Evolutionary conservation across 2,888 invertebrate species (phyloP), one percentile per base, ranked within the genome.

Genomic region (Flabesymbios commensalis): DNA sequence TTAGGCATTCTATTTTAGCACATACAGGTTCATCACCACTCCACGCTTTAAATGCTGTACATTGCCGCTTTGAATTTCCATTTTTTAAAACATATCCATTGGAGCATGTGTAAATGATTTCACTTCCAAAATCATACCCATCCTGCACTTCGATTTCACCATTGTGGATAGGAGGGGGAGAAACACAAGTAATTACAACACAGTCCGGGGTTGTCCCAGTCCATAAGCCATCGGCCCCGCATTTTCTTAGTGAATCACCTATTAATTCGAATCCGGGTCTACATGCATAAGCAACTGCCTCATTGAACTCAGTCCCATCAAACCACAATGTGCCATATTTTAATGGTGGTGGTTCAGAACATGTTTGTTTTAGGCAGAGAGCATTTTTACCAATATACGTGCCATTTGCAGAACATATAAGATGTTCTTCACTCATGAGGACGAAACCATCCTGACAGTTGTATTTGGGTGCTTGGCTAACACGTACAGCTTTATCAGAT

Each of bases 1-100:
- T 39, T 5, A 60, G 60, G 53, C 77, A 77, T 5, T 48, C 48
- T 22, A 71, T 65, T 49, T 68, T 68, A 19, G 67, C 67, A 68
- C 82, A 80, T 5, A 58, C 59, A 3, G 81, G 77, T 24, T 70
- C 62, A 2, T 65, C 61, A 14, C 61, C 63, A 4, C 72, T 75
- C 82, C 82, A 82, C 22, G 61, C 57, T 22, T 31, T 45, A 24
- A 45, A 31, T 3, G 36, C 54, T 19, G 32, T 22, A 53, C 63
- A 63, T 1, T 17, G 29, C 19, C 43, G 48, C 22, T 58, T 51
- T 19, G 42, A 26, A 32, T 26, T 22, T 26, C 62, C 58, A 1
- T 51, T 26, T 22, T 52, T 31, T 32, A 68, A 41, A n/a, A 33
- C 17, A 39, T 45, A 62, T 17, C 65, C 68, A n/a, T 48, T 53